These are phyloP conservation scores for Cryptotis parvus DNA, from an alignment of 2,113 vertebrate genomes.

Conservation along the genomic window DNA sequence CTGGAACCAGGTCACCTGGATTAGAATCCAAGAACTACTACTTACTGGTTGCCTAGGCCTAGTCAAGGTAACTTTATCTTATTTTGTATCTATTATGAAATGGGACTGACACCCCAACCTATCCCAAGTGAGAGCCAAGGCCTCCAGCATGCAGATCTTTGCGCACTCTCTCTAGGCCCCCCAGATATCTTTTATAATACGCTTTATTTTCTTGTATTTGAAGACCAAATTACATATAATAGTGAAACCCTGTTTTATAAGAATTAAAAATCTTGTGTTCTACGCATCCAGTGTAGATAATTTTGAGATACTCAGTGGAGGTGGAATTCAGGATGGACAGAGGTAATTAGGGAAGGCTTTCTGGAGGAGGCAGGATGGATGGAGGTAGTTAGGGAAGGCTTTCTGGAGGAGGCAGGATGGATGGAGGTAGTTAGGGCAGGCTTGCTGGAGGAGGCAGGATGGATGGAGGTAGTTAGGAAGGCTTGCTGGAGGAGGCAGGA, in stretches of 20 bases:
- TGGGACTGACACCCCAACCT: too few relatives aligned
- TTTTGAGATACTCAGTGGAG: background rate
- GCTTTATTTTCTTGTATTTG: too few relatives aligned
- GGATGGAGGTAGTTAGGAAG: background rate
- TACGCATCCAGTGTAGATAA: background rate
- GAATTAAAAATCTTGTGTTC: background rate
- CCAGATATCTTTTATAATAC: too few relatives aligned
- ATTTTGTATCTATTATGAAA: background rate
- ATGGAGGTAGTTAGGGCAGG: background rate
- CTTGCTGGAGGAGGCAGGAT: background rate
- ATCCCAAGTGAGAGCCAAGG: background rate
- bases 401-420: conserved; percentile 19
- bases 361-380: too few relatives aligned
- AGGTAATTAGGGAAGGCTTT: conserved; percentile 9
- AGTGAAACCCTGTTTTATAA: background rate
- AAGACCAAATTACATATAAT: background rate
- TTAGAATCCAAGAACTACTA: background rate
- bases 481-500: background rate
- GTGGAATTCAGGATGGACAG: background rate
- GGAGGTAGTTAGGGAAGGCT: too few relatives aligned
- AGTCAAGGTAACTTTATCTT: background rate
- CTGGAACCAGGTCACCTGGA: background rate
- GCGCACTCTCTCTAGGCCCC: too few relatives aligned
- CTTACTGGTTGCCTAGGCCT: background rate
- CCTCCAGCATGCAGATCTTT: too few relatives aligned